Base-by-base conservation (phyloP, 1,140 invertebrate genomes). In the Protaetia brevitarsis region DNA sequence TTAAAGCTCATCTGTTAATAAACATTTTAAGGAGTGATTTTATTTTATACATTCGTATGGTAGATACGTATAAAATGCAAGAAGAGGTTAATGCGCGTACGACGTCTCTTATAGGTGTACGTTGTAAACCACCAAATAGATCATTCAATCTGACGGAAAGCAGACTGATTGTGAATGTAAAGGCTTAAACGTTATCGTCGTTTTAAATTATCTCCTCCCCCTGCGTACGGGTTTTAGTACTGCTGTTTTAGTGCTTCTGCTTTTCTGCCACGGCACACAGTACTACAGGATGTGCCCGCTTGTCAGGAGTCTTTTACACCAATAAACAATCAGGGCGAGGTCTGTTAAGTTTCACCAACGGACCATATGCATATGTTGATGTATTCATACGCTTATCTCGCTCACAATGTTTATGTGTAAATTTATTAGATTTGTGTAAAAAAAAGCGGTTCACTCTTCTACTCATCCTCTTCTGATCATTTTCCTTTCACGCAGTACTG, bases 351-450 rank as follows among this genome's bases (percentile, higher is more conserved):
- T 59, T 59, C 57, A 59, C 29, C 26, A 28, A 31, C 57, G 57
- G 16, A 28, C 57, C 57, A 59, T 59, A 59, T 59, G 57, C 57
- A 59, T 59, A 59, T 59, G 57, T 59, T 59, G 57, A 59, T 59
- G 57, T 59, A 59, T 59, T 59, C 57, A 59, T 59, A 59, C 29
- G 57, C 57, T 59, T 59, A 59, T 59, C 57, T 59, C 19, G 57
- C 57, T 59, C 29, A 59, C 57, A 59, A 59, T 59, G 57, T 59
- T 59, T 59, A 59, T 59, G 30, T 59, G 29, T 59, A 59, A 59
- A 59, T 59, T 59, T 59, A 59, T 59, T 59, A 59, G 57, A 59
- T 59, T 59, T 59, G 57, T 59, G 29, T 59, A 59, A 59, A 59
- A 59, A 59, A 59, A 31, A 10, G 16, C 57, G 41, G 41, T 51